Evolutionary conservation across 2,797 vertebrate genomes (phyloP).

Genomic region (Hydrophis major): DNA sequence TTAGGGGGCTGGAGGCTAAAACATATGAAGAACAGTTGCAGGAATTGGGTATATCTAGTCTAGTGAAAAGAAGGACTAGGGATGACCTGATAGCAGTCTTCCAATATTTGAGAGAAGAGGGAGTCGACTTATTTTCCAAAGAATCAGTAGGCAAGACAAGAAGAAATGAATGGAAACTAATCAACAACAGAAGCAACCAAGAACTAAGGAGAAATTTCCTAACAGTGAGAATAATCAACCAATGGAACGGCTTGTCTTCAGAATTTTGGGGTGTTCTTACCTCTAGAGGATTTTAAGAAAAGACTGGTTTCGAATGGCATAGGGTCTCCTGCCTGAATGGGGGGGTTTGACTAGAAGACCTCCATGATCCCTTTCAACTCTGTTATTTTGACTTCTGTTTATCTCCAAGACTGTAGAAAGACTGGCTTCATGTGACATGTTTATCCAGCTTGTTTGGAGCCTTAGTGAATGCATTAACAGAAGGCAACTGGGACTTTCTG

Average conservation of each 20-base stretch:
- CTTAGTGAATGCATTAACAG: background rate
- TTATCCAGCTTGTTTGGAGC: background rate
- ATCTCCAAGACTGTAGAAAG: background rate
- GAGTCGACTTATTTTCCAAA: background rate
- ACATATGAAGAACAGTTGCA: background rate
- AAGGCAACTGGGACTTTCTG: too few species aligned
- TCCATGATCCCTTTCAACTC: background rate
- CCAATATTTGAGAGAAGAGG: too few species aligned
- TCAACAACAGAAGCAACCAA: background rate
- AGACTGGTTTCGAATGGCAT: background rate
- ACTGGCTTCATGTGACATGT: background rate
- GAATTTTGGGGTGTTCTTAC: background rate
- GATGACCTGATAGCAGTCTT: too few species aligned
- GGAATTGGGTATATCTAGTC: background rate
- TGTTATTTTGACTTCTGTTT: background rate
- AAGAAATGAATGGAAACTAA: background rate
- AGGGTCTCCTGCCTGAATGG: background rate
- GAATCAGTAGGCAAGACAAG: background rate
- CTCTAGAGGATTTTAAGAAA: background rate
- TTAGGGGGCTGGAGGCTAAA: background rate
- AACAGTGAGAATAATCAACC: background rate
- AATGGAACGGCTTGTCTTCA: background rate
- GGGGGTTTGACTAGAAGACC: background rate
- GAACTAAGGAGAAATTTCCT: background rate
- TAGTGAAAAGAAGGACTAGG: too few species aligned